phyloP scores from a whole-genome alignment of 2,113 vertebrate genomes.

The Anguilla rostrata region DNA sequence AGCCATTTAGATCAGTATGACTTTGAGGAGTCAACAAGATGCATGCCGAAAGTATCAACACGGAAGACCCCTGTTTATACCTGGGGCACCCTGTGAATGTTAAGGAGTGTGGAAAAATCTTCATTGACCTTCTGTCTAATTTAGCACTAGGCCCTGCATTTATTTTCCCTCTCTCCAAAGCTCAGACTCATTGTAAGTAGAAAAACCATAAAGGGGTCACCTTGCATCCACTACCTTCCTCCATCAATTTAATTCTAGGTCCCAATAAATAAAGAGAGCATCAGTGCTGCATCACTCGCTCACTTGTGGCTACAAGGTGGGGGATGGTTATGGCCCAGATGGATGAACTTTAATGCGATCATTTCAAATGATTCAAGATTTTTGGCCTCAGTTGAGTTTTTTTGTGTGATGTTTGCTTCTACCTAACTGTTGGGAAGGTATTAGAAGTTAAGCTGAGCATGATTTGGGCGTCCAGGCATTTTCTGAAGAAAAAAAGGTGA shows the following conservation, averaged over 20 bases:
- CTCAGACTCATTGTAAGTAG: neutral
- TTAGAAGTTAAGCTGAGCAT: neutral
- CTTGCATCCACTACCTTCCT: neutral
- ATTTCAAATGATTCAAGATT: neutral
- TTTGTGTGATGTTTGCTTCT: neutral
- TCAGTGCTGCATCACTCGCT: neutral
- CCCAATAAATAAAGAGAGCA: neutral
- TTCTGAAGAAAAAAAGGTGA: neutral
- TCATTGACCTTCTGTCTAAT: constrained; percentile 46
- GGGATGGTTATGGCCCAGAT: neutral
- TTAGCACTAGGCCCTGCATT: neutral
- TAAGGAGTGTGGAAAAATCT: constrained; percentile 40
- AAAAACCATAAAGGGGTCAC: constrained; percentile 8
- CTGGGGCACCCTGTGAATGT: constrained; percentile 48
- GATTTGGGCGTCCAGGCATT: neutral
- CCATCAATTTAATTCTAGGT: neutral
- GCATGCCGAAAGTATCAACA: neutral
- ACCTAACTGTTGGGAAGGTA: neutral
- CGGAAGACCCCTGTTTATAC: constrained; percentile 40
- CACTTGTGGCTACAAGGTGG: neutral
- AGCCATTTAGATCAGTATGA: neutral
- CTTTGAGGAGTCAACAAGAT: neutral
- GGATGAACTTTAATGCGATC: neutral
- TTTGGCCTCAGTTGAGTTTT: neutral
- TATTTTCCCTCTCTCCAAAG: neutral